Base-by-base conservation (phyloP, 2,113 vertebrate genomes). In the Cebidichthys violaceus region DNA sequence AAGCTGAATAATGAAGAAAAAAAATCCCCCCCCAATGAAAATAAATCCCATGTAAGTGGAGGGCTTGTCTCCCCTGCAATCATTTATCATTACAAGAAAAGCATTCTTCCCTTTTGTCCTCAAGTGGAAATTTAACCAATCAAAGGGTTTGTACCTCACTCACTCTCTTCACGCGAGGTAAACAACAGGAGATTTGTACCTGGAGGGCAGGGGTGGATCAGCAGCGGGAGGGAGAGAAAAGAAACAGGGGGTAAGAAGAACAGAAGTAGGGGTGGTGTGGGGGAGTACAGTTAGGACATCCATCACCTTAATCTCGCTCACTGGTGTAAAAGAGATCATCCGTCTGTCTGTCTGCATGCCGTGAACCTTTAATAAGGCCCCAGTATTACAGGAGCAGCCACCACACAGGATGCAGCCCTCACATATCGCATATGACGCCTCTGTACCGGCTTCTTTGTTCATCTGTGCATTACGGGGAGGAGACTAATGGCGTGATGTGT, bases 171-270 rank as follows among this genome's bases (percentile, higher is more conserved):
- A 66, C 72, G 35, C 55, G 68, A 31, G 62, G 78, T 88, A 82
- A 93, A 93, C 87, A 93, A 86, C 90, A 86, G 86, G 81, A 73
- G 74, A 86, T 79, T 86, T 90, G 73, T 89, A 90, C 87, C 92
- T 93, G 87, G 62, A 89, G 82, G 90, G 90, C 71, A 65, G 20
- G 61, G 80, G 55, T 61, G 82, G 85, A 81, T 87, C 77, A 86
- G 29, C 79, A 86, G 75, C 70, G 14, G 77, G 86, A 52, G 65
- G 75, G 67, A 39, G 76, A 61, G 77, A 24, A 9, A 65, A 81
- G 57, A 70, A 78, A 33, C 9, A n/a, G 35, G 62, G 67, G 85
- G 24, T 33, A 69, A 45, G 69, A 64, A 65, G 43, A 43, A 39
- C 35, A 75, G 47, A 43, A 29, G 69, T 64, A 31, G 43, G 59